A percentile compares a stretch with the other conserved stretches of the same genome.
phyloP scores from a whole-genome alignment of 2,888 invertebrate species.

The Acleris emargana region DNA sequence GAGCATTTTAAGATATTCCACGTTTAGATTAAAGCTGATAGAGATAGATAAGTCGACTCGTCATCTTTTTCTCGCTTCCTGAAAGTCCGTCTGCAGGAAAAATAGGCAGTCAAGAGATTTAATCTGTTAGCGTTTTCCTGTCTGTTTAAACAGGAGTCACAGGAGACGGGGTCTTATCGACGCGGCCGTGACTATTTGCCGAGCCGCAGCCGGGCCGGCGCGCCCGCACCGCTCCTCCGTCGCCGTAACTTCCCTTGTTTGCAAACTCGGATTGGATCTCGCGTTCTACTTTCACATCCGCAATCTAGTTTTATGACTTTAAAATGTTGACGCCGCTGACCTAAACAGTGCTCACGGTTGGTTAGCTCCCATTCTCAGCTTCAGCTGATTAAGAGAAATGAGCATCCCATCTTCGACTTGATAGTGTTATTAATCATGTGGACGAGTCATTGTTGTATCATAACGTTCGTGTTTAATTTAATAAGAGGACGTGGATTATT shows the following conservation, averaged over 20 bases:
- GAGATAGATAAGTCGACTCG: slow-evolving; percentile 65
- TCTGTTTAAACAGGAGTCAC: slow-evolving; percentile 80
- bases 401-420: slow-evolving; percentile 42
- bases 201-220: slow-evolving; percentile 50
- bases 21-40: slow-evolving; percentile 69
- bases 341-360: slow-evolving; percentile 53
- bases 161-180: slow-evolving; percentile 77
- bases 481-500: slow-evolving; percentile 41
- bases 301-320: slow-evolving; percentile 81
- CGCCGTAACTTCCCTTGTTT: slow-evolving; percentile 81
- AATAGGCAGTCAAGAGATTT: slow-evolving; percentile 75
- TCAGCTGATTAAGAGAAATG: slow-evolving; percentile 48
- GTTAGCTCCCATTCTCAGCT: slow-evolving; percentile 46
- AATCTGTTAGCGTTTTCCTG: slow-evolving; percentile 77
- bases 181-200: slow-evolving; percentile 73
- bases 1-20: slow-evolving; percentile 67
- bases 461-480: slow-evolving; percentile 42
- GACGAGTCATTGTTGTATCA: slow-evolving; percentile 35
- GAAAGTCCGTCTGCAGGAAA: slow-evolving; percentile 64
- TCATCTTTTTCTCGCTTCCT: slow-evolving; percentile 62
- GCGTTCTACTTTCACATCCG: slow-evolving; percentile 80
- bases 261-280: slow-evolving; percentile 82
- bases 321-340: slow-evolving; percentile 69
- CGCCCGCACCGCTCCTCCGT: slow-evolving; percentile 54
- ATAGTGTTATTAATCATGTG: slow-evolving; percentile 40